Evolutionary conservation across 2,797 vertebrate species (phyloP), one percentile per base, ranked within the genome.

Genomic region (Muscicapa striata): DNA sequence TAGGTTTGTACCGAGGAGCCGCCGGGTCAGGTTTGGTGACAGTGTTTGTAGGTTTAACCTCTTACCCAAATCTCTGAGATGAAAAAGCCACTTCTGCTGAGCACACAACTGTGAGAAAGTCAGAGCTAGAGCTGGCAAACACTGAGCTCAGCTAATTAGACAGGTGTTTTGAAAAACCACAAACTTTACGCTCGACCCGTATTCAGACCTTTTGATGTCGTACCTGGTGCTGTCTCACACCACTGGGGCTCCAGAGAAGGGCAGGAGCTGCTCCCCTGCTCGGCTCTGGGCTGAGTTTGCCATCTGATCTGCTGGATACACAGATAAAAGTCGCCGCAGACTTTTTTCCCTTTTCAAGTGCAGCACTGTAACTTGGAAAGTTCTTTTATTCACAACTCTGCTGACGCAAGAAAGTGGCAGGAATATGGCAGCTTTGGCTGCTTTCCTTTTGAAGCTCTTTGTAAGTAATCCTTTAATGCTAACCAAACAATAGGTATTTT

Each of bases 301-400:
- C 96, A 97, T 84, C 96, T 96, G 90, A 96, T 95, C 96, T 95
- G 36, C 91, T 90, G 75, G 61, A 92, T 43, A 38, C 93, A 74
- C 93, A 96, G 93, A 97, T 94, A 95, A 96, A 97, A 96, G 95
- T 77, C 84, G 0, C 88, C 5, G 6, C 70, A 51, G 46, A 74
- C 83, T 93, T 87, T 82, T 74, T 70, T 82, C 83, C 87, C 84
- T 94, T 96, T 96, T 96, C 94, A 96, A 96, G 89, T 80, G 58
- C 80, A 84, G 74, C 43, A 66, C 95, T 89, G 87, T 51, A 84
- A 88, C 91, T 93, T 85, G 91, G 94, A 77, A 93, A 94, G 87
- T 87, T 94, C 94, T 87, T 96, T 96, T 94, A 73, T 94, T 93
- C 85, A 27, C 85, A 38, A 45, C 89, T 95, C 74, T 36, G 59